Conservation (phyloP, 2,113 vertebrate genomes). For the Pituophis catenifer region DNA sequence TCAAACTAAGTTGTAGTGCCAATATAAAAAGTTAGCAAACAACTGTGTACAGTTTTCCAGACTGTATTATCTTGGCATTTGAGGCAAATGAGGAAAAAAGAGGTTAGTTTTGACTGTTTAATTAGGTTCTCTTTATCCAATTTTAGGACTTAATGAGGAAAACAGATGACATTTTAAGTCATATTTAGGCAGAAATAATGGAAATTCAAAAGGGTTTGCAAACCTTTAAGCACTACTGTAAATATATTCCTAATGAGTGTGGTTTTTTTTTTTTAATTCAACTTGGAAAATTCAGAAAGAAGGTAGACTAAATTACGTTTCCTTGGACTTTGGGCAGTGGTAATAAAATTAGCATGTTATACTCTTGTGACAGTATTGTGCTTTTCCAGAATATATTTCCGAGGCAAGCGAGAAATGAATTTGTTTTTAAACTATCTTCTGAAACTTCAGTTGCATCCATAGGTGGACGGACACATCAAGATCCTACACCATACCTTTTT, state of each 20-base stretch:
- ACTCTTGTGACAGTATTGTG: neutral
- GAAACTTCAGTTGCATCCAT: neutral
- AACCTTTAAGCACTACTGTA: neutral
- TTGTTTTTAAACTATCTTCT: neutral
- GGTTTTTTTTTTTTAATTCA: neutral
- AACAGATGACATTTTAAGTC: neutral
- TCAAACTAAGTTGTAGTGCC: neutral
- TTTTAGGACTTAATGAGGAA: neutral
- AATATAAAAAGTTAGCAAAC: neutral
- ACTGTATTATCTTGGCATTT: neutral
- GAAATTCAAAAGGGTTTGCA: neutral
- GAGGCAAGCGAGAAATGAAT: neutral
- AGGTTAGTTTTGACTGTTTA: neutral
- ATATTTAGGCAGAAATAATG: neutral
- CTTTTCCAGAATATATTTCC: neutral
- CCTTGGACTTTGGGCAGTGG: neutral
- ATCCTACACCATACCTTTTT: neutral
- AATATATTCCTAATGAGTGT: neutral
- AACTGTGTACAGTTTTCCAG: neutral
- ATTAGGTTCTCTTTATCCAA: neutral
- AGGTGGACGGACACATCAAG: neutral
- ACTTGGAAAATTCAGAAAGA: neutral
- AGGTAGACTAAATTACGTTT: neutral
- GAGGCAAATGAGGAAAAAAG: neutral
- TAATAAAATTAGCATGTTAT: neutral